phyloP scores from a whole-genome alignment of 2,797 vertebrate species.

The Leucoraja ocellata region DNA sequence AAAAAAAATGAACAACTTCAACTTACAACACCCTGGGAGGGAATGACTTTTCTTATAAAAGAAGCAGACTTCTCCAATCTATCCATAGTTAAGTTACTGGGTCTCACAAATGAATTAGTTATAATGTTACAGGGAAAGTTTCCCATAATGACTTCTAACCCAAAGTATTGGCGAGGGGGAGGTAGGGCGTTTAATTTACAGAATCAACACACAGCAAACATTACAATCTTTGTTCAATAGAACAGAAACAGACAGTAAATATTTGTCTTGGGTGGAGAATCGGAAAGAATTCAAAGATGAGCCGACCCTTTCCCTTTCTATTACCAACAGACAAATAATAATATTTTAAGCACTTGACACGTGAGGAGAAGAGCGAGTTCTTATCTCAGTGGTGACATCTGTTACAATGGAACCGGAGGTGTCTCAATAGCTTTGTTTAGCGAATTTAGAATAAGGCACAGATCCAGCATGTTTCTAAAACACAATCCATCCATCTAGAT shows the following conservation, averaged over 20 bases:
- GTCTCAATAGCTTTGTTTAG: not conserved
- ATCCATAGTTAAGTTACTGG: not conserved
- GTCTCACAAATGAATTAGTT: not conserved
- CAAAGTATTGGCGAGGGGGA: not conserved
- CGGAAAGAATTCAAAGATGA: not conserved
- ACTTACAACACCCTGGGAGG: not conserved
- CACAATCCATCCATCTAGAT: not conserved
- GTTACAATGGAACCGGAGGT: not conserved
- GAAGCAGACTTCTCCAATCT: not conserved
- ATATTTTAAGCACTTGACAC: not conserved
- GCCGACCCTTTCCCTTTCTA: slow-evolving; percentile 11
- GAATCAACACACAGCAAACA: not conserved
- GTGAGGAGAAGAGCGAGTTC: not conserved
- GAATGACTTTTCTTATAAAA: not conserved
- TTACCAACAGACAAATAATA: slow-evolving; percentile 15
- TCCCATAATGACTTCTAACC: not conserved
- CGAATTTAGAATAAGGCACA: not conserved
- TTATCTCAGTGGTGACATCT: not conserved
- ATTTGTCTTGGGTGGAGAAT: slow-evolving; percentile 28
- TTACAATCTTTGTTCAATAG: slow-evolving; percentile 11
- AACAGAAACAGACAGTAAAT: slow-evolving; percentile 32
- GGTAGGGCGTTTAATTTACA: not conserved
- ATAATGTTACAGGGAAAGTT: not conserved
- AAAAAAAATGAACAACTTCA: not conserved
- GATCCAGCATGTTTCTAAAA: not conserved